Evolutionary conservation across 2,797 vertebrate genomes (phyloP).

Genomic region (Carapus acus): DNA sequence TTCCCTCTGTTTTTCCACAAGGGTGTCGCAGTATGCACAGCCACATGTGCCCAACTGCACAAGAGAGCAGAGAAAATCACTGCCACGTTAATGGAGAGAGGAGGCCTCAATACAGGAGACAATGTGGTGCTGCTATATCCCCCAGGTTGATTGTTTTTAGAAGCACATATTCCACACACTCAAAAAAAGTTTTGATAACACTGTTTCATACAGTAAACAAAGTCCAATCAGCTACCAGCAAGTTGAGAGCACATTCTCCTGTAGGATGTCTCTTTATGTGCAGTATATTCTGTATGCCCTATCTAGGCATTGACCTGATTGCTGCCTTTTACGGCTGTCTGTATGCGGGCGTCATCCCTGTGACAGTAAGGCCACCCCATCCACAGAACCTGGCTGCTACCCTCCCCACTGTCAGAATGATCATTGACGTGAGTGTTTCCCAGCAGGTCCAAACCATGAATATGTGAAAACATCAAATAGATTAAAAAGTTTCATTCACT

Average conservation of each 20-base stretch:
- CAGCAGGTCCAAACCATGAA: not conserved
- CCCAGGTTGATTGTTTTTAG: conserved; percentile 73
- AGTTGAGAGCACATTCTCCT: too few species aligned
- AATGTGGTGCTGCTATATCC: conserved; percentile 98
- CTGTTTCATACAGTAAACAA: rapidly evolving
- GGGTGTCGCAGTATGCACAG: conserved; percentile 90
- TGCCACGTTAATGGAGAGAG: conserved; percentile 85
- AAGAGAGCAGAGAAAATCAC: conserved; percentile 94
- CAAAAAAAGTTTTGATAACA: conserved; percentile 8
- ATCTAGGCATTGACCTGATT: conserved; percentile 81
- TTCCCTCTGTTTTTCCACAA: conserved; percentile 54
- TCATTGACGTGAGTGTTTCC: conserved; percentile 77
- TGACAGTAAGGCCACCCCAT: conserved; percentile 93
- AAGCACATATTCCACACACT: conserved; percentile 4
- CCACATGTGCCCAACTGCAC: conserved; percentile 91
- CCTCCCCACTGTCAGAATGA: conserved; percentile 95
- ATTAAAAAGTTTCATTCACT: too few species aligned
- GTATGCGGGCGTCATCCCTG: conserved; percentile 91
- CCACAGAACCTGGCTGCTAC: conserved; percentile 93
- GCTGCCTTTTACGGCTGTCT: conserved; percentile 94
- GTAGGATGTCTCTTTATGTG: too few species aligned
- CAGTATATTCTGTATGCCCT: not conserved
- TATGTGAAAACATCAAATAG: too few species aligned
- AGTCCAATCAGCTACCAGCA: too few species aligned
- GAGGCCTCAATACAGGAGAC: conserved; percentile 94